These are phyloP conservation scores for Meloidogyne hapla DNA, from an alignment of 1,140 invertebrate species.

Conservation along the genomic window DNA sequence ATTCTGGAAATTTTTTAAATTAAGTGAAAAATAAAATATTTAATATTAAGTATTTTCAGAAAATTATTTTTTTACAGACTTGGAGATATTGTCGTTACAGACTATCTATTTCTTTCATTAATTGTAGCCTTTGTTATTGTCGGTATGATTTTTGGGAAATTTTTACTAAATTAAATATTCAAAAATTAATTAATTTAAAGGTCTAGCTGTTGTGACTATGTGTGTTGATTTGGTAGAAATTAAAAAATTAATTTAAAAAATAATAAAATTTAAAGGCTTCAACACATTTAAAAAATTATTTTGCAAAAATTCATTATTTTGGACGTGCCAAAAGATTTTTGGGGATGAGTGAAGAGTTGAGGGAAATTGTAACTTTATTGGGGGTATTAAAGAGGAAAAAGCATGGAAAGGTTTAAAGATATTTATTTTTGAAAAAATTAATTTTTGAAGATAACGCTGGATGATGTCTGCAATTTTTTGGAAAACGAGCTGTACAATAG, in stretches of 20 bases:
- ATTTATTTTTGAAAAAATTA: slow-evolving; percentile 18
- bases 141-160: slow-evolving; percentile 43
- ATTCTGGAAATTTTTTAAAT: no score
- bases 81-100: slow-evolving; percentile 60
- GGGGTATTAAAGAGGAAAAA: slow-evolving; percentile 64
- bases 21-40: background rate
- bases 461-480: slow-evolving; percentile 63
- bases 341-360: slow-evolving; percentile 63
- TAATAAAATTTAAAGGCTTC: slow-evolving; percentile 52
- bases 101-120: slow-evolving; percentile 63
- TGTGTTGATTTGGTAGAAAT: slow-evolving; percentile 54
- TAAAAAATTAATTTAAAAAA: background rate
- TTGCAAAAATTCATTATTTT: slow-evolving; percentile 63
- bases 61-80: slow-evolving; percentile 12
- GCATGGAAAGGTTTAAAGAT: slow-evolving; percentile 58
- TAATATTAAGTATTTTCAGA: background rate
- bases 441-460: slow-evolving; percentile 62
- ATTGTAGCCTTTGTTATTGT: slow-evolving; percentile 64
- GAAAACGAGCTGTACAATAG: slow-evolving; percentile 63
- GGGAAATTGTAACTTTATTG: slow-evolving; percentile 60
- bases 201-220: slow-evolving; percentile 63
- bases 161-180: background rate
- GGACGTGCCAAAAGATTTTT: slow-evolving; percentile 62
- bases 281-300: slow-evolving; percentile 63
- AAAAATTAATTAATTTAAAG: slow-evolving; percentile 38